phyloP scores from a whole-genome alignment of 2,888 invertebrate species.

The Sinodicranocentrus sp. region DNA sequence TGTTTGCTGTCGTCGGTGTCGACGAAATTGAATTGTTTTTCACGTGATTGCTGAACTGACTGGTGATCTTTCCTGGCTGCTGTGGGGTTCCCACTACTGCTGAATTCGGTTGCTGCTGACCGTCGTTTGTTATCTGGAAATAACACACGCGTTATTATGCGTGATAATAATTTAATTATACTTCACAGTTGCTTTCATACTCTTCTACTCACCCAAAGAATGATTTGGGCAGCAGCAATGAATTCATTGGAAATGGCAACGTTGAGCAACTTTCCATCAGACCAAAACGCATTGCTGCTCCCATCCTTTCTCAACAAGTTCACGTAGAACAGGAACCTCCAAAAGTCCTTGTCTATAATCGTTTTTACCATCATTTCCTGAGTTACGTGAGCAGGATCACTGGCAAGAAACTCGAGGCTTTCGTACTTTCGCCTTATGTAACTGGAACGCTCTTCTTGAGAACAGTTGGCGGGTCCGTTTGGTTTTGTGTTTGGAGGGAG shows the following conservation, averaged over 20 bases:
- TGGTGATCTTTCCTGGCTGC: no score
- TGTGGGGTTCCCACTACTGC: neutral
- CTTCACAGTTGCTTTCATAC: no score
- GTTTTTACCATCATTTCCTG: slow-evolving; percentile 47
- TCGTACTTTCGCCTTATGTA: slow-evolving; percentile 60
- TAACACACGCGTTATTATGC: neutral
- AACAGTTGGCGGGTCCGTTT: neutral
- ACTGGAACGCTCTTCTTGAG: slow-evolving; percentile 43
- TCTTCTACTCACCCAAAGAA: slow-evolving; percentile 58
- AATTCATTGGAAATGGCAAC: slow-evolving; percentile 52
- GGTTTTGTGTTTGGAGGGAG: slow-evolving; percentile 32
- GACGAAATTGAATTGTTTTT: neutral
- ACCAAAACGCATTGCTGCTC: slow-evolving; percentile 35
- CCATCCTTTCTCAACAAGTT: slow-evolving; percentile 38
- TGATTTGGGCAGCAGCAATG: slow-evolving; percentile 55
- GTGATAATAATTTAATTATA: neutral
- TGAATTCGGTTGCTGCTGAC: neutral
- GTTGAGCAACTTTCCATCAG: slow-evolving; percentile 49
- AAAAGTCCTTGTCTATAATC: slow-evolving; percentile 59
- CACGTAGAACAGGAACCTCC: slow-evolving; percentile 54
- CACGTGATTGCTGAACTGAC: neutral
- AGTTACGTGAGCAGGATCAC: slow-evolving; percentile 25
- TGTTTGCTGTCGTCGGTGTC: neutral
- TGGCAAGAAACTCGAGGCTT: slow-evolving; percentile 52
- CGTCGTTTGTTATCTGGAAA: slow-evolving; percentile 47